Evolutionary conservation across 2,888 invertebrate genomes (phyloP).

Genomic region (Callyntrura sp.): DNA sequence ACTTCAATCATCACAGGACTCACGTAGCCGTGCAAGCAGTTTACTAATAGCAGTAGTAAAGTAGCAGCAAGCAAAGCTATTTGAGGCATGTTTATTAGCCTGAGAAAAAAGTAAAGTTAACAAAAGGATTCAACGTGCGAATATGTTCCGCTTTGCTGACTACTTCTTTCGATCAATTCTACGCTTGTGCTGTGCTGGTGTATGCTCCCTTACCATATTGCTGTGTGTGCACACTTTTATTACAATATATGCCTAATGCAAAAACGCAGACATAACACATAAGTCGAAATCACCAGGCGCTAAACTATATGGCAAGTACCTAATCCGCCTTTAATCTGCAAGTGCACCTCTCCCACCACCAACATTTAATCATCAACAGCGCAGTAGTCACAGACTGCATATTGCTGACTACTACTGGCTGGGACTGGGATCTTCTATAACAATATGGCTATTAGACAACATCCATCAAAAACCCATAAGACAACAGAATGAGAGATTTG

Average conservation of each 20-base stretch:
- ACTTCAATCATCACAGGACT: conserved; percentile 27
- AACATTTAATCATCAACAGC: neutral
- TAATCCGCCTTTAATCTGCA: conserved; percentile 18
- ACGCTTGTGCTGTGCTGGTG: conserved; percentile 76
- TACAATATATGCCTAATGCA: neutral
- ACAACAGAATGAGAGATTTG: neutral
- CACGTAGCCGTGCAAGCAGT: neutral
- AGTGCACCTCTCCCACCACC: conserved; percentile 24
- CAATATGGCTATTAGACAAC: conserved; percentile 36
- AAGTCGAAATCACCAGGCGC: conserved; percentile 16
- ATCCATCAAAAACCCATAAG: neutral
- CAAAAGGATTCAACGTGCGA: conserved; percentile 78
- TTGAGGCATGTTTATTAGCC: conserved; percentile 73
- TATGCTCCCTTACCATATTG: conserved; percentile 16
- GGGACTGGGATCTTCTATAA: conserved; percentile 19
- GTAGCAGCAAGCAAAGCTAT: neutral
- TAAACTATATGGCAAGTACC: neutral
- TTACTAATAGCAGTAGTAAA: conserved; percentile 30
- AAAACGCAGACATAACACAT: neutral
- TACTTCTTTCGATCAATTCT: conserved; percentile 77
- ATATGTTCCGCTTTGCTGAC: conserved; percentile 78
- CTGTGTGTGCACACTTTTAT: neutral
- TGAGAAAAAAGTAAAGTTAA: conserved; percentile 72
- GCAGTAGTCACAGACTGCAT: neutral
- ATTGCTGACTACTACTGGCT: neutral